Evolutionary conservation across 2,888 invertebrate genomes (phyloP).

Genomic region (Rapana venosa): DNA sequence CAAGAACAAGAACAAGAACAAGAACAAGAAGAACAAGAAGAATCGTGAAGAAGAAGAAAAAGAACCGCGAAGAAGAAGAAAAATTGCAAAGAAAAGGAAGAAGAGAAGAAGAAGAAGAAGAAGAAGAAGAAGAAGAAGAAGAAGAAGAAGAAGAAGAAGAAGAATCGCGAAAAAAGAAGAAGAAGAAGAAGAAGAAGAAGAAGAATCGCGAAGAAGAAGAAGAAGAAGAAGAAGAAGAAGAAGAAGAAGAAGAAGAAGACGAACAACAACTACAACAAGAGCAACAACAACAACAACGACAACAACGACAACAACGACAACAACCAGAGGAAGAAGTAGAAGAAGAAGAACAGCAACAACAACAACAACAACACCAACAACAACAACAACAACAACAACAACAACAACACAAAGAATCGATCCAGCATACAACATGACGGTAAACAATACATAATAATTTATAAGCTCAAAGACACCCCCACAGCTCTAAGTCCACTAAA

Average conservation of each 20-base stretch:
- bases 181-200: no score
- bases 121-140: neutral
- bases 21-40: neutral
- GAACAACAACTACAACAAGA: neutral
- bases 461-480: no score
- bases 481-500: no score
- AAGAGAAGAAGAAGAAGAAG: neutral
- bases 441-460: no score
- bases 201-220: slow-evolving; percentile 1
- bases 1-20: neutral
- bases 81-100: neutral
- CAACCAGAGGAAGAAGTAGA: neutral
- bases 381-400: no score
- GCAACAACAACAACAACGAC: neutral
- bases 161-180: no score
- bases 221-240: neutral
- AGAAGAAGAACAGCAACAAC: no score
- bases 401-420: no score
- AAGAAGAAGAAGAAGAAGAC: neutral
- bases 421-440: no score
- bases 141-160: no score
- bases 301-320: neutral
- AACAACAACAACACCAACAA: no score
- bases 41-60: neutral
- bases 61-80: neutral